Base-by-base conservation (phyloP, 2,888 invertebrate genomes). In the Diloba caeruleocephala region DNA sequence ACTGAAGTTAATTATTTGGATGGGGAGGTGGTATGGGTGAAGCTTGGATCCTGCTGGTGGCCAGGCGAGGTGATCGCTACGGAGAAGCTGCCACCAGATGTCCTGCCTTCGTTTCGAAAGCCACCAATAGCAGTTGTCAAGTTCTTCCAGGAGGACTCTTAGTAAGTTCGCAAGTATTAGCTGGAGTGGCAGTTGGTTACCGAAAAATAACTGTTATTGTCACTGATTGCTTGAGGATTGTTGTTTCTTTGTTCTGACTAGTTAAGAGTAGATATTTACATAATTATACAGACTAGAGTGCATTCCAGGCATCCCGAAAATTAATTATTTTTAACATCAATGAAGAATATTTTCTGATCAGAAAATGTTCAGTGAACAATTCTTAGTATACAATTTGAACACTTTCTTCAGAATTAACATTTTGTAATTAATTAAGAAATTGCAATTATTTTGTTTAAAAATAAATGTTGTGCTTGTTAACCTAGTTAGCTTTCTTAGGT, bases 21-120 rank as follows among this genome's bases (percentile, higher is more conserved):
- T 73, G 96, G 96, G 43, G 97, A 97, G 78, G 94, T 97, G 75
- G 97, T 97, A 61, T 98, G 97, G 97, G 97, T 97, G 13, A 97
- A 97, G 87, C 88, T 97, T 59, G 96, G 96, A 28, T 94, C 95
- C 29, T 95, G 95, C 76, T 98, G 97, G 97, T 98, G 98, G 98
- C 97, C 98, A 17, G 97, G 97, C 8, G 96, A 96, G 85, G 97
- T 97, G 55, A 94, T 95, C 34, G 94, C 94, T 59, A 83, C 93
- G 14, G 94, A 95, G 44, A 94, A 94, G 76, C 88, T 97, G 48
- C 96, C 96, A 15, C 94, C 95, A 69, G 96, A 96, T 78, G 92
- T 96, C 68, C 88, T 96, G 56, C 87, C 89, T 36, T 95, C 95
- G 45, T 94, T 96, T 77, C 94, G 95, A 76, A 96, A 96, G 79